These are phyloP conservation scores for Malurus elegans DNA, from an alignment of 2,113 vertebrate species.

Conservation along the genomic window DNA sequence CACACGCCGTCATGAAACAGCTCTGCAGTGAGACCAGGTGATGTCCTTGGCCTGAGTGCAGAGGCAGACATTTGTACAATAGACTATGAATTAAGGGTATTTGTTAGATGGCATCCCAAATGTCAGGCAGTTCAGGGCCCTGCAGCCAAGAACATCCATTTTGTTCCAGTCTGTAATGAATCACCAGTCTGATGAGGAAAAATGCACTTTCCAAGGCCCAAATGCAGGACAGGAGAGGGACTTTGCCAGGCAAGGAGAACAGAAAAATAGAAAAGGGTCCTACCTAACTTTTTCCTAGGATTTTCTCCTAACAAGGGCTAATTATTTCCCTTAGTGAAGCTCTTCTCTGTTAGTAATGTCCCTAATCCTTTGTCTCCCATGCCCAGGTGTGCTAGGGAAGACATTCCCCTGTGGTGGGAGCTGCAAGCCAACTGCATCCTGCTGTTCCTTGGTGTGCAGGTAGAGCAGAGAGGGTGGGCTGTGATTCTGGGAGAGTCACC, in stretches of 20 bases:
- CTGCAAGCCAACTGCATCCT: not conserved
- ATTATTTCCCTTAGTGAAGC: not conserved
- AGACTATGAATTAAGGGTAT: not conserved
- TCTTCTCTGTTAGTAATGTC: not conserved
- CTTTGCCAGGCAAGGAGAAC: not conserved
- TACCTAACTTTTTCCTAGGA: not conserved
- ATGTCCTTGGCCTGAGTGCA: not conserved
- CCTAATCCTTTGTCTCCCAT: not conserved
- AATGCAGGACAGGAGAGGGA: not conserved
- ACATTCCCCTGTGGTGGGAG: fast-evolving
- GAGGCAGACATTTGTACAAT: not conserved
- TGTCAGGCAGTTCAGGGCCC: not conserved
- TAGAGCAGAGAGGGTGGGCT: not conserved
- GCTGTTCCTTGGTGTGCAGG: not conserved
- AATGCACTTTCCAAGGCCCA: not conserved
- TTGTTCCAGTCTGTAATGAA: not conserved
- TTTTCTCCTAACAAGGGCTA: not conserved
- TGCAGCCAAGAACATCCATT: not conserved
- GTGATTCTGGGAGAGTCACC: not conserved
- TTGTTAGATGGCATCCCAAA: not conserved
- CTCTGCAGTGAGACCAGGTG: not conserved
- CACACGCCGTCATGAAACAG: not conserved
- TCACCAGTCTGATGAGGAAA: not conserved
- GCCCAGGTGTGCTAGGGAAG: not conserved
- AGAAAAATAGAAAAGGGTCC: not conserved